These are phyloP conservation scores for Nemopilema nomurai DNA, from an alignment of 30 jellyfish, hydroid and myxozoan species.

Conservation along the genomic window DNA sequence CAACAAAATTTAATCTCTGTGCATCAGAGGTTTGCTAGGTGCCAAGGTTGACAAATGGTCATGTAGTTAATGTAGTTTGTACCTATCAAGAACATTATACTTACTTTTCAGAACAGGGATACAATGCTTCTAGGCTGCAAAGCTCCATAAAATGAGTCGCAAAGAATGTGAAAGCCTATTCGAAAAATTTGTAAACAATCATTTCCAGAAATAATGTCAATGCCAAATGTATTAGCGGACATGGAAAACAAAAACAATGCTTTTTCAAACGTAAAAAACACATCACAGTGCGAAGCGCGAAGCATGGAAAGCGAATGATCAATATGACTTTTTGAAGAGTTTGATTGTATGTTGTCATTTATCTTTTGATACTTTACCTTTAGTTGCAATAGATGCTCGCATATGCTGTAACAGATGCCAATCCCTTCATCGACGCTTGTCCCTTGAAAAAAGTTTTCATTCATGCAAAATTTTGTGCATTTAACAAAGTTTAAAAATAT, in stretches of 20 bases:
- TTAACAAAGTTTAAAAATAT: too few relatives aligned
- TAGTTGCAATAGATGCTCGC: slow-evolving; percentile 73
- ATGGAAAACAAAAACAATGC: not conserved
- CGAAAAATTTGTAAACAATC: not conserved
- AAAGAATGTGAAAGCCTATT: slow-evolving; percentile 81
- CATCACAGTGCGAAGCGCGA: too few relatives aligned
- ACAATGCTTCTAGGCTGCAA: slow-evolving; percentile 64
- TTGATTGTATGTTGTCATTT: not conserved
- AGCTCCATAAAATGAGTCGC: slow-evolving; percentile 85
- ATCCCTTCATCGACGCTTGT: slow-evolving; percentile 89
- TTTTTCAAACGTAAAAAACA: too few relatives aligned
- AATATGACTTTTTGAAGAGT: too few relatives aligned
- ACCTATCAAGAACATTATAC: not conserved
- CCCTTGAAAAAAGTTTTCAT: slow-evolving; percentile 46
- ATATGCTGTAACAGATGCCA: slow-evolving; percentile 83
- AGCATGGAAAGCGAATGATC: too few relatives aligned
- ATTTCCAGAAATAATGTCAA: too few relatives aligned
- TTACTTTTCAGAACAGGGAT: slow-evolving; percentile 84
- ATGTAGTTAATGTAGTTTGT: not conserved
- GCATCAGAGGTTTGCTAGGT: too few relatives aligned
- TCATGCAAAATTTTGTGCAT: too few relatives aligned
- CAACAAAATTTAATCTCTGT: too few relatives aligned
- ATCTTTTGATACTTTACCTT: slow-evolving; percentile 48
- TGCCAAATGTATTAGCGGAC: not conserved
- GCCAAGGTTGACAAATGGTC: not conserved